Conservation (phyloP, 2,113 vertebrate species). For the Rhizomys pruinosus region DNA sequence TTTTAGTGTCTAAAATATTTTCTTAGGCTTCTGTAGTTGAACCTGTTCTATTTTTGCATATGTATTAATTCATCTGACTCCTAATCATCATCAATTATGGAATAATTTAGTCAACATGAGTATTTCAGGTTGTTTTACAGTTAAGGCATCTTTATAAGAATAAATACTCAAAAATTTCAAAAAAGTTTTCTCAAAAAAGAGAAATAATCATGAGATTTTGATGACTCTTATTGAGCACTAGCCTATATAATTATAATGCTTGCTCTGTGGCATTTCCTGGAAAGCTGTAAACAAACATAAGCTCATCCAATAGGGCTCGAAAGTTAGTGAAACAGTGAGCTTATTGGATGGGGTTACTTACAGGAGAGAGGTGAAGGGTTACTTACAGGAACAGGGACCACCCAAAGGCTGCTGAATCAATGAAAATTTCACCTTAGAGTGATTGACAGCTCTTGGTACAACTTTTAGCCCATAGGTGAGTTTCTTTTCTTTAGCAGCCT, state of each 20-base stretch:
- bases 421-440: neutral
- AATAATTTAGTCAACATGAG: neutral
- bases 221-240: neutral
- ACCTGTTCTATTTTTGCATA: neutral
- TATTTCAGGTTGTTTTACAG: neutral
- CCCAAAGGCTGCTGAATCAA: neutral
- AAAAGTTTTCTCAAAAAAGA: neutral
- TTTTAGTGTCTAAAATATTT: neutral
- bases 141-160: neutral
- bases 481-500: neutral
- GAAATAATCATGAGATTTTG: neutral
- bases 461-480: neutral
- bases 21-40: neutral
- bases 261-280: neutral
- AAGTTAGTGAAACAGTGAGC: neutral
- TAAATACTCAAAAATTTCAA: neutral
- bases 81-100: constrained; percentile 26
- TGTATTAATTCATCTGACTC: neutral
- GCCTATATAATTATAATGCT: neutral
- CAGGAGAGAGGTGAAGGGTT: too few species aligned
- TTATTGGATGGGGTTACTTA: neutral
- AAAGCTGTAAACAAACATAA: neutral
- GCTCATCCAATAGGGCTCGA: neutral
- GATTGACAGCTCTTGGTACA: neutral
- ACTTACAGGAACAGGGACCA: neutral